These are phyloP conservation scores for Gila robusta DNA, from an alignment of 2,797 vertebrate genomes.

Conservation along the genomic window DNA sequence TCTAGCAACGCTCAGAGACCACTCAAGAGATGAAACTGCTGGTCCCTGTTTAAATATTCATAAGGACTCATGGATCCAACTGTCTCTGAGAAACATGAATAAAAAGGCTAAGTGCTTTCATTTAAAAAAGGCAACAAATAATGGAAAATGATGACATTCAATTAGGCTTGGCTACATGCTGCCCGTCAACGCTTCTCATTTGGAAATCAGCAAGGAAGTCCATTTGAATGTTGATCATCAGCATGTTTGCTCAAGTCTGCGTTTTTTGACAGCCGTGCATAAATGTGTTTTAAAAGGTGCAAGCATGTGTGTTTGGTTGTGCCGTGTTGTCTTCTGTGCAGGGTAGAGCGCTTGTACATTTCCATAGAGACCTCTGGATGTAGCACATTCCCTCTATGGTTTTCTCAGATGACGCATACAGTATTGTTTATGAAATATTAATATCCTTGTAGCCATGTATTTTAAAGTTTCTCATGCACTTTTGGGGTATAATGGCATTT, in stretches of 20 bases:
- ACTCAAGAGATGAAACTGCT: constrained; percentile 51
- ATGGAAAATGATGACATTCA: constrained; percentile 63
- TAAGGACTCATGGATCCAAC: constrained; percentile 57
- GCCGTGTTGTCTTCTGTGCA: constrained; percentile 30
- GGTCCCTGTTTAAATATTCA: constrained; percentile 61
- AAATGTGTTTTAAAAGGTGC: constrained; percentile 36
- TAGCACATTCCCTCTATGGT: not conserved
- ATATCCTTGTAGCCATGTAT: constrained; percentile 20
- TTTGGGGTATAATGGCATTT: constrained; percentile 39
- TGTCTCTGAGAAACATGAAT: constrained; percentile 53
- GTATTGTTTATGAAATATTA: constrained; percentile 53
- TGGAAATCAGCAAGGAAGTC: constrained; percentile 52
- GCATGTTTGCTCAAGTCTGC: constrained; percentile 27
- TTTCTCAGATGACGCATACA: constrained; percentile 37
- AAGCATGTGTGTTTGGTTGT: constrained; percentile 51
- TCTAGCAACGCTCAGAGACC: constrained; percentile 39
- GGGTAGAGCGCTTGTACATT: not conserved
- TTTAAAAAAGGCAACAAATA: constrained; percentile 62
- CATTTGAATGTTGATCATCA: constrained; percentile 55
- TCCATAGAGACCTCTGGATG: constrained; percentile 22
- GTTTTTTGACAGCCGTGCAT: constrained; percentile 34
- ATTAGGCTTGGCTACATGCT: constrained; percentile 51
- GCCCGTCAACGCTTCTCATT: constrained; percentile 49
- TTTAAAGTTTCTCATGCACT: constrained; percentile 20
- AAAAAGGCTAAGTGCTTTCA: constrained; percentile 62